A percentile compares a stretch with the other conserved stretches of the same genome.
These are phyloP conservation scores for Hystrix cristata DNA, from an alignment of 2,113 vertebrate species.

Conservation along the genomic window DNA sequence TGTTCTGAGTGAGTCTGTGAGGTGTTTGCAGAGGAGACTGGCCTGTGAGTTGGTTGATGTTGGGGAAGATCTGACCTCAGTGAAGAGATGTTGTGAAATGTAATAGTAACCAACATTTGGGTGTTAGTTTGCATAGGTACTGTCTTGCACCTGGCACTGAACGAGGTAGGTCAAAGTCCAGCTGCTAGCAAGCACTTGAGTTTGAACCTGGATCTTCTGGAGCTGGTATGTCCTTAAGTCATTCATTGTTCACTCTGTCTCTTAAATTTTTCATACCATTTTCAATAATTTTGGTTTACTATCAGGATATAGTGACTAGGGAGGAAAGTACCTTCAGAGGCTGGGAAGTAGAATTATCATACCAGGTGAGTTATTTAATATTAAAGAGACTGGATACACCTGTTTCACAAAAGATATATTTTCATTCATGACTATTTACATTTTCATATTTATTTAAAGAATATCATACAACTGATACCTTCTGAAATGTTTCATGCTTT, in stretches of 20 bases:
- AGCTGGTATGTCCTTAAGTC: neutral
- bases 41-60: neutral
- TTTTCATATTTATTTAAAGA: slow-evolving; percentile 87
- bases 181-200: neutral
- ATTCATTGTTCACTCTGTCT: neutral
- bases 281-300: neutral
- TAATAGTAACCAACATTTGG: neutral
- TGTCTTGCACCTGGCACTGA: no score
- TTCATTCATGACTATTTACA: slow-evolving; percentile 88
- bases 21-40: neutral
- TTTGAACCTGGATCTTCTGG: neutral
- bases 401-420: slow-evolving; percentile 82
- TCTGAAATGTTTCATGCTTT: slow-evolving; percentile 75
- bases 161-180: neutral
- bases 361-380: slow-evolving; percentile 3
- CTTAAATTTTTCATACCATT: neutral
- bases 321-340: neutral
- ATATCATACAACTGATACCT: slow-evolving; percentile 89
- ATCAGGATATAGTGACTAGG: neutral
- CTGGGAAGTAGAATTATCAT: neutral
- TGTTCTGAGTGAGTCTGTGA: neutral
- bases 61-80: neutral
- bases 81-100: neutral
- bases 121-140: neutral
- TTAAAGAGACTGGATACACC: slow-evolving; percentile 58